Percentiles rank a stretch among this genome's conserved stretches.
phyloP scores from a whole-genome alignment of 2,113 vertebrate genomes.

The Phyllostomus discolor region DNA sequence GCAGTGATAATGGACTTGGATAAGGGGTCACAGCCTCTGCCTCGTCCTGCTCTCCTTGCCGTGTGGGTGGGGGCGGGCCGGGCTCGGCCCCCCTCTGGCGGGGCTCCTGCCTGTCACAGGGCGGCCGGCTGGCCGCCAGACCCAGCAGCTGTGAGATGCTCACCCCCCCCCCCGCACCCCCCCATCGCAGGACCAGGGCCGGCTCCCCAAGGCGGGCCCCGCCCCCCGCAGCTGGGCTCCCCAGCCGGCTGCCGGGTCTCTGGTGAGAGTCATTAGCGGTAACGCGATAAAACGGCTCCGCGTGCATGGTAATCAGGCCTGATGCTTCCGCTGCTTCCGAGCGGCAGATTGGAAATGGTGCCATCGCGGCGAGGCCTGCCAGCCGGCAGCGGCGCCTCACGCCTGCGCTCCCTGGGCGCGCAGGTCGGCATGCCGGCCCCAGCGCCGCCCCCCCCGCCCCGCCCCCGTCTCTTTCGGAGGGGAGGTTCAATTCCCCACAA shows the following conservation, averaged over 20 bases:
- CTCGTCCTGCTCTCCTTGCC: constrained; percentile 27
- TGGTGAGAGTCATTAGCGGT: constrained; percentile 18
- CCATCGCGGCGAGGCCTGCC: not conserved
- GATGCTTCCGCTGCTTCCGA: constrained; percentile 20
- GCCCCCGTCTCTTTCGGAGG: not conserved
- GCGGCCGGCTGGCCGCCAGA: not conserved
- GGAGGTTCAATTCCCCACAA: not conserved
- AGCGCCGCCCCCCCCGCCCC: not conserved
- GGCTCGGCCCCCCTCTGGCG: not conserved
- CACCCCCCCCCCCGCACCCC: not conserved
- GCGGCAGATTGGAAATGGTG: constrained; percentile 63
- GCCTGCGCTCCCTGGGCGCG: not conserved
- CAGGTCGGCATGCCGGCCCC: not conserved
- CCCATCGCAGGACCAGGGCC: not conserved
- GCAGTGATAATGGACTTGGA: constrained; percentile 54
- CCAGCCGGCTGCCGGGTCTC: not conserved
- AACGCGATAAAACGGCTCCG: constrained; percentile 24
- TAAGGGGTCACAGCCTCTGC: constrained; percentile 66
- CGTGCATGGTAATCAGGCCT: constrained; percentile 63
- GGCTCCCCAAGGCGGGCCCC: not conserved
- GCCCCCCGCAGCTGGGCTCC: not conserved
- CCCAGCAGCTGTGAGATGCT: not conserved
- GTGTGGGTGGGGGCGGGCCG: not conserved
- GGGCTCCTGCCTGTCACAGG: not conserved
- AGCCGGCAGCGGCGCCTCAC: not conserved